phyloP scores from a whole-genome alignment of 2,113 vertebrate genomes.

The Puffinus mauretanicus region DNA sequence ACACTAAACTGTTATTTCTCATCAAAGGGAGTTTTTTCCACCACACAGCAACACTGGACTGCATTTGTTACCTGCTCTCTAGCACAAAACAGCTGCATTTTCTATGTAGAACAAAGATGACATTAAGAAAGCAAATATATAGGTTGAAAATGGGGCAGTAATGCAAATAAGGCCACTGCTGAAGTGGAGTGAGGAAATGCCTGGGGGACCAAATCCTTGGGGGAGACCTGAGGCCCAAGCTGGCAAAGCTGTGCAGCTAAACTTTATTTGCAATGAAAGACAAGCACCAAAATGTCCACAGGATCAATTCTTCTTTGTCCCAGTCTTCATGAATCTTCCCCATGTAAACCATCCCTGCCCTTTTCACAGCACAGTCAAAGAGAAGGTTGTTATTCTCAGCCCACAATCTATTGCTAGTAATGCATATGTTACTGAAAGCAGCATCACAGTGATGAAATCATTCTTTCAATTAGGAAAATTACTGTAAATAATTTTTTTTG shows the following conservation, averaged over 20 bases:
- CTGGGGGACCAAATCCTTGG: background rate
- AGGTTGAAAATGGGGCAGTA: background rate
- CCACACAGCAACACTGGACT: background rate
- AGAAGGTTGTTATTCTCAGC: background rate
- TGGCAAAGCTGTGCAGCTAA: background rate
- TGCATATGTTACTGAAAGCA: background rate
- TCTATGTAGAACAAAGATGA: background rate
- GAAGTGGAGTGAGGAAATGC: background rate
- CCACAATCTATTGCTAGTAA: background rate
- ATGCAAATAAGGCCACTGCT: background rate
- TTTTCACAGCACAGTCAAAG: background rate
- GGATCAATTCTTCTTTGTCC: background rate
- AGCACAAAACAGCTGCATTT: background rate
- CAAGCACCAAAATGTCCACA: background rate
- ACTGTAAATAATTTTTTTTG: background rate
- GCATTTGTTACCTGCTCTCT: background rate
- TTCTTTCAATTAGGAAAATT: background rate
- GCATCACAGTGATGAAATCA: background rate
- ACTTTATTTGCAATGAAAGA: background rate
- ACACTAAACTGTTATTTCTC: background rate
- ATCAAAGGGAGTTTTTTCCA: background rate
- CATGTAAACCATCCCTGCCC: background rate
- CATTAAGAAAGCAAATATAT: background rate
- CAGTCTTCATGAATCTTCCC: background rate
- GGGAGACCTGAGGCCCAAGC: background rate